Evolutionary conservation across 2,797 vertebrate genomes (phyloP).

Genomic region (Apogon talboti): DNA sequence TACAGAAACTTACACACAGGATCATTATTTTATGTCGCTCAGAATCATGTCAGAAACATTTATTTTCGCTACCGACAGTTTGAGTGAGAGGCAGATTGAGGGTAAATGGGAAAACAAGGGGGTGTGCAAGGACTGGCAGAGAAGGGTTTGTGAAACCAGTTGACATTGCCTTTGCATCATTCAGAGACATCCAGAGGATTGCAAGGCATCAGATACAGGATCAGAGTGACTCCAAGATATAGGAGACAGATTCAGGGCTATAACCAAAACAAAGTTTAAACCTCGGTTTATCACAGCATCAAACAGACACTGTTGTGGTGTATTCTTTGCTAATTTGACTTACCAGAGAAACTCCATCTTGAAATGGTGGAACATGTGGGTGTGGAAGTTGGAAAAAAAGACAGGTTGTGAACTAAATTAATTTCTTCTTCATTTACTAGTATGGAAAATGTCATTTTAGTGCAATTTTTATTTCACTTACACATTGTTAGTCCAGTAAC

Average conservation of each 20-base stretch:
- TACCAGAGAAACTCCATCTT: too few relatives aligned
- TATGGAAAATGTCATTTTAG: too few relatives aligned
- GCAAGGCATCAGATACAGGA: constrained; percentile 38
- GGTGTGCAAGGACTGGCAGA: not conserved
- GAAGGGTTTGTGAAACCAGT: constrained; percentile 24
- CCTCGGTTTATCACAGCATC: constrained; percentile 16
- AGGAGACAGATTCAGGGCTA: constrained; percentile 45
- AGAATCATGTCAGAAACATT: constrained; percentile 49
- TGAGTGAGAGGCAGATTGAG: constrained; percentile 25
- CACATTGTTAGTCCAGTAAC: too few relatives aligned
- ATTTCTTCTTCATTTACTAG: too few relatives aligned
- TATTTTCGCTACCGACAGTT: constrained; percentile 49
- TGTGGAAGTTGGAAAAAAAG: too few relatives aligned
- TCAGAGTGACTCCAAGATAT: constrained; percentile 38
- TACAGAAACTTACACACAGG: constrained; percentile 37
- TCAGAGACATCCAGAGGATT: constrained; percentile 36
- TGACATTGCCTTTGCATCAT: constrained; percentile 52
- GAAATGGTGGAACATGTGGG: too few relatives aligned
- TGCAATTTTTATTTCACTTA: too few relatives aligned
- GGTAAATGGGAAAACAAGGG: constrained; percentile 11
- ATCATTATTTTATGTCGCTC: constrained; percentile 41
- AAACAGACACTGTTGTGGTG: constrained; percentile 3
- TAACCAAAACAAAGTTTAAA: constrained; percentile 36
- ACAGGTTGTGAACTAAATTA: too few relatives aligned
- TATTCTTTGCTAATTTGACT: too few relatives aligned